Evolutionary conservation across 2,797 vertebrate species (phyloP), one percentile per base, ranked within the genome.

Genomic region (Silurus aristotelis): DNA sequence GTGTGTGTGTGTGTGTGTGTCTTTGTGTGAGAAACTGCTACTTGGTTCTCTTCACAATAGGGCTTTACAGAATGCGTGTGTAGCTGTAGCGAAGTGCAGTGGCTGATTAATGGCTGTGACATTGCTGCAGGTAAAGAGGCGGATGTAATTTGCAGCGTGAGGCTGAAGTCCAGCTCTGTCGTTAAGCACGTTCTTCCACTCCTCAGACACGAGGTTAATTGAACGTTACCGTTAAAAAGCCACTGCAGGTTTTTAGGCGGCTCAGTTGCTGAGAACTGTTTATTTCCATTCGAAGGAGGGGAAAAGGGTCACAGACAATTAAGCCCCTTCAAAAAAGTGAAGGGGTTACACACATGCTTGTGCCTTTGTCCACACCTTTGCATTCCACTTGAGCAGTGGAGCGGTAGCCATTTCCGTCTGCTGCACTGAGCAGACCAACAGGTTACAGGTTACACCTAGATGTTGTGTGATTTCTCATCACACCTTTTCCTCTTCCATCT

Each of bases 81-180:
- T 85, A 72, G 82, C 76, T 86, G 20, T 78, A 43, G 58, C 14
- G 56, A 66, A 73, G 82, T 31, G 85, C 55, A 72, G 71, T 64
- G 78, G 86, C 85, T 89, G 89, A 91, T 89, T 89, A 89, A 90
- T 89, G 88, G 87, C 85, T 76, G 87, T 70, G 78, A 63, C 66
- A 58, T 84, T 88, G 86, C 90, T 85, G 83, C 82, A 85, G 87
- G 89, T 87, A 83, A 75, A 82, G 48, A 73, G 72, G 79, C 80
- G 85, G 83, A 67, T 86, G 72, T 88, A 82, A 81, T 67, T 71
- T 87, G 85, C 56, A 70, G 64, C 15, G 48, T 79, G 82, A 82
- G 75, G 73, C 76, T 80, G 27, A 86, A 87, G 82, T 87, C 79
- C 84, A 84, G 83, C 80, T 82, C 75, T 77, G 84, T 84, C 86